Evolutionary conservation across 2,888 invertebrate species (phyloP).

Genomic region (Hirtodrosophila confusa): DNA sequence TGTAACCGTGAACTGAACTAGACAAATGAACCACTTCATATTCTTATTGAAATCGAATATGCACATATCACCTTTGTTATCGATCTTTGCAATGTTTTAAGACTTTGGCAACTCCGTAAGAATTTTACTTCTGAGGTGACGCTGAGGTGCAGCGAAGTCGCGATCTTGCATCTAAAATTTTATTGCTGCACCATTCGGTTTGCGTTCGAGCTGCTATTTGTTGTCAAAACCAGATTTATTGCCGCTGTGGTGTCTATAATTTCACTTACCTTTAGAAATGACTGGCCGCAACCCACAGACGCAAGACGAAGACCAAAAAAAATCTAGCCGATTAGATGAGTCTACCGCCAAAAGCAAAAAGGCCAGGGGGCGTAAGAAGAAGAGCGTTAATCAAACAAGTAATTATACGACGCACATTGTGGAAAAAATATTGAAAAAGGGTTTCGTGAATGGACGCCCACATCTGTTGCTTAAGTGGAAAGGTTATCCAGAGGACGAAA

Average conservation of each 20-base stretch:
- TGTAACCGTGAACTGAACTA: too few relatives aligned
- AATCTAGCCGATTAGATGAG: too few relatives aligned
- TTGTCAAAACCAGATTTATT: too few relatives aligned
- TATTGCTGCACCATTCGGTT: too few relatives aligned
- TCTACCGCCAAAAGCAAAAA: background rate
- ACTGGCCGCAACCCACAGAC: too few relatives aligned
- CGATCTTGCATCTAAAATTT: too few relatives aligned
- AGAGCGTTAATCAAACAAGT: background rate
- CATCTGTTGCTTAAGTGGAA: slow-evolving; percentile 47
- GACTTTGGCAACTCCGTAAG: slow-evolving; percentile 8
- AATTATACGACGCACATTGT: slow-evolving; percentile 7
- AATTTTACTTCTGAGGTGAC: background rate
- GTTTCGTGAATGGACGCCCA: slow-evolving; percentile 27
- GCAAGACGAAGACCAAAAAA: too few relatives aligned
- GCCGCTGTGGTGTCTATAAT: too few relatives aligned
- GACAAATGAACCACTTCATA: background rate
- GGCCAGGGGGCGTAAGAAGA: too few relatives aligned
- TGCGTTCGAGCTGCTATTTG: too few relatives aligned
- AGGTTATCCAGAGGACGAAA: slow-evolving; percentile 6
- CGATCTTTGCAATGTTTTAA: slow-evolving; percentile 2
- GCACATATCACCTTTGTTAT: slow-evolving; percentile 1
- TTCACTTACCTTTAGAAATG: too few relatives aligned
- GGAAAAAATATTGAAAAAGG: slow-evolving; percentile 43
- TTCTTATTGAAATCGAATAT: background rate
- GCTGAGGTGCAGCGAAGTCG: too few relatives aligned